Evolutionary conservation across 2,113 vertebrate genomes (phyloP).

Genomic region (Siniperca knerii): DNA sequence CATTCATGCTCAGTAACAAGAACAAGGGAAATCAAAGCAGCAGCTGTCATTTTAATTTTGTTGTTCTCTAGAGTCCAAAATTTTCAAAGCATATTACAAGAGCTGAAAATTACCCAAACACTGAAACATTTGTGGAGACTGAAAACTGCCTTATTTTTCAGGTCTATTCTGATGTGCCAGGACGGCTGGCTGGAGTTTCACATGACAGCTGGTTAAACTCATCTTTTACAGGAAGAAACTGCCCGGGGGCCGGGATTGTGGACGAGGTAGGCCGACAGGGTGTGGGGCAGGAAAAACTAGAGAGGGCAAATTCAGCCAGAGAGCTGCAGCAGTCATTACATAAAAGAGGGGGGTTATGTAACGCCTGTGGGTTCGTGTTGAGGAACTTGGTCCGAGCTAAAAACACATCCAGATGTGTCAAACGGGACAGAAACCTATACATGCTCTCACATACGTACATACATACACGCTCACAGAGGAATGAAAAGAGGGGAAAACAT

Average conservation of each 20-base stretch:
- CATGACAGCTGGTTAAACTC: conserved; percentile 42
- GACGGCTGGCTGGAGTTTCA: conserved; percentile 7
- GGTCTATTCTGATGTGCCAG: background rate
- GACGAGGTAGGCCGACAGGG: conserved; percentile 57
- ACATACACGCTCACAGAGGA: conserved; percentile 17
- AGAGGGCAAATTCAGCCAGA: conserved; percentile 73
- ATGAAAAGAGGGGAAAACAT: conserved; percentile 21
- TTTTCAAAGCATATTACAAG: conserved; percentile 47
- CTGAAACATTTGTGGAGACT: background rate
- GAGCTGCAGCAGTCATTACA: conserved; percentile 81
- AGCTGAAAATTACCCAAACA: conserved; percentile 27
- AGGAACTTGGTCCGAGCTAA: conserved; percentile 67
- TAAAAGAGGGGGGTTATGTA: conserved; percentile 78
- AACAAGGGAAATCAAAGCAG: conserved; percentile 39
- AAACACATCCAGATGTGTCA: conserved; percentile 81
- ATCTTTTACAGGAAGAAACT: conserved; percentile 33
- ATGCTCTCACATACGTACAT: conserved; percentile 14
- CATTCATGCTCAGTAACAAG: conserved; percentile 19
- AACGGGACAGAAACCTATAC: conserved; percentile 63
- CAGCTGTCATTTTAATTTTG: conserved; percentile 47
- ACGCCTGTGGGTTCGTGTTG: conserved; percentile 72
- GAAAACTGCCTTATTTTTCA: background rate
- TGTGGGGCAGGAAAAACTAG: conserved; percentile 68
- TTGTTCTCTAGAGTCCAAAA: conserved; percentile 33
- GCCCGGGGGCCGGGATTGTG: conserved; percentile 28